These are phyloP conservation scores for Nycteola revayana DNA, from an alignment of 2,888 invertebrate genomes.

Conservation along the genomic window DNA sequence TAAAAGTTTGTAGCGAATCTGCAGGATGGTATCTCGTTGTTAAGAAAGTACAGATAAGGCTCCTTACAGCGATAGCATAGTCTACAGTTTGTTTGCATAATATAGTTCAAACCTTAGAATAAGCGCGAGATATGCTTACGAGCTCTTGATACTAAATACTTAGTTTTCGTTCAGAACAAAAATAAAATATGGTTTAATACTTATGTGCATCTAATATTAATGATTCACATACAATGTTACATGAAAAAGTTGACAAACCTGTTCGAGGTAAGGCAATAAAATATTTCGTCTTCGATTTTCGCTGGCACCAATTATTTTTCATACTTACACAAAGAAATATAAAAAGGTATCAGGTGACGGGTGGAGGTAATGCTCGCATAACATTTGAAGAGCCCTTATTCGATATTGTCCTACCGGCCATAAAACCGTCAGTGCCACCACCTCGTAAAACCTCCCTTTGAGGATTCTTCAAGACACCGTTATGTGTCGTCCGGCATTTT, in stretches of 20 bases:
- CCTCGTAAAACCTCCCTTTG: constrained; percentile 60
- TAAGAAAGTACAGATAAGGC: constrained; percentile 42
- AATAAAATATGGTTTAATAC: constrained; percentile 24
- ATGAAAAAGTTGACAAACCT: constrained; percentile 58
- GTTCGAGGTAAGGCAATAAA: constrained; percentile 32
- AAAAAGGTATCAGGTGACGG: constrained; percentile 43
- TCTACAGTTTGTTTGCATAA: constrained; percentile 41
- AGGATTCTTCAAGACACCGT: constrained; percentile 41
- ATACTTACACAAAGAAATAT: constrained; percentile 34
- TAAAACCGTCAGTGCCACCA: constrained; percentile 65
- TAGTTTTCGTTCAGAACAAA: constrained; percentile 33
- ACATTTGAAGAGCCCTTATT: constrained; percentile 55
- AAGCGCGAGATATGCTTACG: constrained; percentile 31
- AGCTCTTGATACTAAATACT: constrained; percentile 35
- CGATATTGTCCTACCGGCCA: constrained; percentile 50
- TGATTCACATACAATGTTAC: constrained; percentile 58
- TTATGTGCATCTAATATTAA: constrained; percentile 45
- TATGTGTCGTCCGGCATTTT: constrained; percentile 37
- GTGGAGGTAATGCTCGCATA: constrained; percentile 48
- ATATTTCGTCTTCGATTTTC: constrained; percentile 27
- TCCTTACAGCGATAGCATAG: constrained; percentile 35
- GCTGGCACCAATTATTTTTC: constrained; percentile 33
- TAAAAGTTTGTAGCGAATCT: constrained; percentile 32
- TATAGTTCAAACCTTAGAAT: constrained; percentile 33
- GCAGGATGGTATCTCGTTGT: constrained; percentile 28